Evolutionary conservation across 2,888 invertebrate species (phyloP), one percentile per base, ranked within the genome.

Genomic region (Pseudoips prasinana): DNA sequence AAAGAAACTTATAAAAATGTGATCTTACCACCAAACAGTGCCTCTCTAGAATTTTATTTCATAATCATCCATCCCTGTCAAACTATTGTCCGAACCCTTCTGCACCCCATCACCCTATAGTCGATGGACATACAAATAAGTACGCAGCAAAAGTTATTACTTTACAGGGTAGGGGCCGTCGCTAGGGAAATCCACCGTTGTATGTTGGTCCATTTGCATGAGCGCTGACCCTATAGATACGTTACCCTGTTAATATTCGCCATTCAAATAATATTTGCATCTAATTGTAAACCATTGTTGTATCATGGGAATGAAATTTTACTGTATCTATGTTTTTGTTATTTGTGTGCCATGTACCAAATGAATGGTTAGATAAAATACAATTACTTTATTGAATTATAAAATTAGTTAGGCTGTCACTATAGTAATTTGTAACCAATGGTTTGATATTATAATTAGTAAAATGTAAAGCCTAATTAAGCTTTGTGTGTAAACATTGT

Each of bases 211-310:
- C 69, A 78, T 81, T 79, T 81, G 76, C 76, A 73, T 77, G 71
- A 66, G 58, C 45, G 69, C 72, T 83, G 82, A 84, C 84, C 84
- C 81, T 63, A 58, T 63, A 64, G n/a, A n/a, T 56, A 28, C 35
- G 67, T 76, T 80, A 76, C 64, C 56, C 32, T 34, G 67, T 76
- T 80, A 76, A 75, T 70, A 70, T 66, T 53, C 62, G 64, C 73
- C 51, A 64, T 76, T 66, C 66, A 70, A 74, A 76, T 76, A 61
- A 75, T 81, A 84, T 86, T 85, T 85, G 80, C 86, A 85, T 85
- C 71, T 84, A 80, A 82, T 83, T 83, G 76, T 78, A 65, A 74
- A 68, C 73, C 72, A 81, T 86, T 84, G 80, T 82, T 60, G 63
- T 66, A 57, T 64, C 77, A 78, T 85, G 81, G 82, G 84, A 85